Percentiles rank a stretch among this genome's conserved stretches.
phyloP scores from a whole-genome alignment of 2,888 invertebrate species.

The Amphipyra tragopoginis region DNA sequence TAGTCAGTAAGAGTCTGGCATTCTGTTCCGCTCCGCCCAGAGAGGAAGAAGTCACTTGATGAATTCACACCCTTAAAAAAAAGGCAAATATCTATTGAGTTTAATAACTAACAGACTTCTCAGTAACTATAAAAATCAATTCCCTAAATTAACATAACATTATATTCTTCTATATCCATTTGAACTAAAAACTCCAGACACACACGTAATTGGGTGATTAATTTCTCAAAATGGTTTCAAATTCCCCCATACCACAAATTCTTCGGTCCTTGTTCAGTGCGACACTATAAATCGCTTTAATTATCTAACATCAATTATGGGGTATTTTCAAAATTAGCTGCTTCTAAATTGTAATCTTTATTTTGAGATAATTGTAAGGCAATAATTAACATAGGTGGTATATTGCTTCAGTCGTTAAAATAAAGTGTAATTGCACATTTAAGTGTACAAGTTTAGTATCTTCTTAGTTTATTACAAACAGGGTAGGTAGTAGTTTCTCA shows the following conservation, averaged over 20 bases:
- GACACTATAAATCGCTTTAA: slow-evolving; percentile 53
- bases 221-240: slow-evolving; percentile 18
- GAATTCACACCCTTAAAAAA: too few species aligned
- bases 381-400: slow-evolving; percentile 26
- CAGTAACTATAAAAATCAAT: too few species aligned
- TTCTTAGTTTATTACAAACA: not conserved
- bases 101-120: too few species aligned
- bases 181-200: not conserved
- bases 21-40: too few species aligned
- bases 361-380: slow-evolving; percentile 33
- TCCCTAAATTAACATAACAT: too few species aligned
- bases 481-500: not conserved
- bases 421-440: slow-evolving; percentile 10
- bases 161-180: too few species aligned
- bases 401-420: slow-evolving; percentile 16
- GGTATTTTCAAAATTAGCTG: slow-evolving; percentile 39
- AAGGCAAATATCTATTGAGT: too few species aligned
- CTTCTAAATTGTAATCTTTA: slow-evolving; percentile 23
- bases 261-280: slow-evolving; percentile 11
- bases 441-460: not conserved
- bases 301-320: slow-evolving; percentile 45
- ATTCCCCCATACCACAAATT: slow-evolving; percentile 35
- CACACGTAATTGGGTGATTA: slow-evolving; percentile 30
- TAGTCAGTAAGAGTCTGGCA: too few species aligned
- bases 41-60: too few species aligned